Base-by-base conservation (phyloP, 2,797 vertebrate species). In the Sebastes baramenuke region DNA sequence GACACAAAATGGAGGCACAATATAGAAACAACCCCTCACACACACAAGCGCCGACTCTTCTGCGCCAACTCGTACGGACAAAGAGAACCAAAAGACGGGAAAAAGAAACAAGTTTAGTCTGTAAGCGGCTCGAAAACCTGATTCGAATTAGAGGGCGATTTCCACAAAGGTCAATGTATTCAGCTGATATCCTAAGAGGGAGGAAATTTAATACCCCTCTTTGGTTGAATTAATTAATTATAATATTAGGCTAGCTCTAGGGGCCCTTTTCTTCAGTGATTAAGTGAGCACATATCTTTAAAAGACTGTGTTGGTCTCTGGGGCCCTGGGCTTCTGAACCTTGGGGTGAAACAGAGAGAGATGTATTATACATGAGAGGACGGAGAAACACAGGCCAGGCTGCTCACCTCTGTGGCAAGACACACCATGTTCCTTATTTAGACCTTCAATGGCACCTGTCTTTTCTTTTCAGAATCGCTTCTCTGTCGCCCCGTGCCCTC, bases 171-270 rank as follows among this genome's bases (percentile, higher is more conserved):
- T 99, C 98, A 99, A 98, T 97, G 97, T 98, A 98, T 98, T 98
- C 97, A 97, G 97, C 98, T 97, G 97, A 97, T 97, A 97, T 98
- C 97, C 97, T 97, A 96, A 97, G 97, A 97, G 97, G 96, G 96
- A 97, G 97, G 97, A 96, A 97, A 98, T 98, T 97, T 98, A 98
- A 98, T 98, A 98, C 97, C 97, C 93, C 93, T 95, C 98, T 98
- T 98, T 97, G 93, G 97, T 97, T 96, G 97, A 98, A 99, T 99
- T 98, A 98, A 99, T 99, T 99, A 98, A 99, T 99, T 99, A 97
- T 98, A 99, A 99, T 98, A 99, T 99, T 98, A 98, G 97, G 97
- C 96, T 96, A 93, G 97, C 97, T 97, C 97, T 93, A 87, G 97
- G 97, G 97, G 97, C 97, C 96, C 96, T 96, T 97, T 97, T 97